Conservation (phyloP, 2,888 invertebrate species). For the Ctena decussata region DNA sequence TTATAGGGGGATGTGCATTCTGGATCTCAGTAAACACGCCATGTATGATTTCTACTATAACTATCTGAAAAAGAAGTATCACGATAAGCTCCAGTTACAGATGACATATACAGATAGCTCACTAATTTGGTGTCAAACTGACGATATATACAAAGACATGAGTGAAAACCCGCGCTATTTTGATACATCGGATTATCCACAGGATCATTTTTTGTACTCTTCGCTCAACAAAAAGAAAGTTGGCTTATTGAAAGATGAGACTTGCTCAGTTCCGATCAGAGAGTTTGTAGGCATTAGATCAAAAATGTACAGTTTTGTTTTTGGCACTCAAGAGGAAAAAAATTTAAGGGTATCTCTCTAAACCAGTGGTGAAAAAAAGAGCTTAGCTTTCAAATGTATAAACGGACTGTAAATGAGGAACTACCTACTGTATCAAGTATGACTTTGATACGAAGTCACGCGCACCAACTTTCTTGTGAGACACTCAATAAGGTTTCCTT, state of each 20-base stretch:
- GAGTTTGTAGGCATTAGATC: not conserved
- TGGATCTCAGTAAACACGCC: slow-evolving; percentile 86
- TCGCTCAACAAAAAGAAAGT: slow-evolving; percentile 1
- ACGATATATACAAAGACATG: slow-evolving; percentile 57
- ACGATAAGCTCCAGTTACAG: slow-evolving; percentile 26
- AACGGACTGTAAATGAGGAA: not conserved
- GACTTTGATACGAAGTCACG: not conserved
- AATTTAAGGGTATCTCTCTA: no score
- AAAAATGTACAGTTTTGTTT: no score
- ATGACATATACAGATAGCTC: slow-evolving; percentile 62
- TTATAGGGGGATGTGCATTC: slow-evolving; percentile 84
- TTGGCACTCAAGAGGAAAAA: no score
- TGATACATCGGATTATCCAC: slow-evolving; percentile 74
- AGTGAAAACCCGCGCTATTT: not conserved
- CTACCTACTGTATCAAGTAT: not conserved
- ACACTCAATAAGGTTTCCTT: not conserved
- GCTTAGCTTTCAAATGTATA: no score
- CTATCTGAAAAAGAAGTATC: slow-evolving; percentile 50
- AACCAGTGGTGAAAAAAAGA: no score
- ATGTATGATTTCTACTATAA: slow-evolving; percentile 86
- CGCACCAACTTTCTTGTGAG: not conserved
- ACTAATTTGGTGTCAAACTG: slow-evolving; percentile 32
- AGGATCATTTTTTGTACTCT: slow-evolving; percentile 66
- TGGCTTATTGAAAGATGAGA: not conserved
- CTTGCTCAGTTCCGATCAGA: not conserved